Evolutionary conservation across 2,113 vertebrate genomes (phyloP), one percentile per base, ranked within the genome.

Genomic region (Bagarius yarrelli): DNA sequence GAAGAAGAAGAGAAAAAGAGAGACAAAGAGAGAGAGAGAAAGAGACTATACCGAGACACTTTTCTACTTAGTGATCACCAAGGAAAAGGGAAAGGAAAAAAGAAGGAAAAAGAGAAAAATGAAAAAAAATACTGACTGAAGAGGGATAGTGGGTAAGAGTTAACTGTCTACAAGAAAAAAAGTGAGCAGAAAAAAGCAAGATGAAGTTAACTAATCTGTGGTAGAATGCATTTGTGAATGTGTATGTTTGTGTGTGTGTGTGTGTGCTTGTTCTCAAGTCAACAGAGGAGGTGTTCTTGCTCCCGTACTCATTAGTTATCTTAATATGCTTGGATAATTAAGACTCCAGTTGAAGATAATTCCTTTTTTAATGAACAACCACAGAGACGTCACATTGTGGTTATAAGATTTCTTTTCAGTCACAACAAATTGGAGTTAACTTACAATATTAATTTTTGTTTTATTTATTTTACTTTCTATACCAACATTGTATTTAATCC

Each of bases 311-410:
- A 77, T 82, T 82, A 82, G 81, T 82, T 82, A 82, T 82, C 40
- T 82, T 82, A 36, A 82, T 77, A 61, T 25, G 81, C 40, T 76
- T 52, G 64, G 72, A 76, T 84, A 80, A 84, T 83, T 83, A 80
- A 74, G 72, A 80, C 78, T 69, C 78, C 78, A 80, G 53, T 83
- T 55, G 27, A 53, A 83, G 78, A 83, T 80, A 56, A 83, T 79
- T 83, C 76, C 23, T 63, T 40, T 61, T 70, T 52, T 80, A 80
- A 83, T 80, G 36, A 83, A 83, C 78, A 80, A 59, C 77, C 78
- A 67, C 61, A 67, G 82, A 83, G 82, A 69, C 61, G 76, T 53
- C 44, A 52, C 27, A n/a, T 55, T 80, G 32, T 83, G n/a, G 55
- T 50, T 73, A 70, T 69, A 70, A 61, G 36, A 67, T 61, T 30